A percentile compares a stretch with the other conserved stretches of the same genome.
Evolutionary conservation across 2,797 vertebrate genomes (phyloP).

Genomic region (Bryconaethiops microstoma): DNA sequence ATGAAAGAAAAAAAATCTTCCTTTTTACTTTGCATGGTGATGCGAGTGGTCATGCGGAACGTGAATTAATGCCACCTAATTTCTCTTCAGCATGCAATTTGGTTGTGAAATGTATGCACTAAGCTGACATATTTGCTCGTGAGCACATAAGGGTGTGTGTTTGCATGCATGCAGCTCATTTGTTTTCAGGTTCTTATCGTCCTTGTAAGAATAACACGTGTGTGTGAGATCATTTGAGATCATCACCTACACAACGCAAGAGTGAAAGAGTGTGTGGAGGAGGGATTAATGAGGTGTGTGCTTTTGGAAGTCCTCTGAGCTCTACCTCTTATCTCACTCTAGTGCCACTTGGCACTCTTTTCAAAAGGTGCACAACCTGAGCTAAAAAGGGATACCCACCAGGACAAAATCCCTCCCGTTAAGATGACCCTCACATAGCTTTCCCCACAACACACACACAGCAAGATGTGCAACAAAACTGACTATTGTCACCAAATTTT

Average conservation of each 20-base stretch:
- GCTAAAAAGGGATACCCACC: neutral
- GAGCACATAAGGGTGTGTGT: neutral
- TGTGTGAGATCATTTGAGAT: neutral
- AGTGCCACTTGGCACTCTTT: slow-evolving; percentile 17
- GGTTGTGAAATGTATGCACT: neutral
- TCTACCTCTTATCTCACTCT: slow-evolving; percentile 12
- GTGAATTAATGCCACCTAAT: neutral
- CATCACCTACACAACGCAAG: neutral
- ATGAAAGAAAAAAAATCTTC: neutral
- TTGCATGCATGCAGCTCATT: neutral
- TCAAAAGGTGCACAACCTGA: slow-evolving; percentile 10
- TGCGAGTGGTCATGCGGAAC: neutral
- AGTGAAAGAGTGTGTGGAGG: neutral
- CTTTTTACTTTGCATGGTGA: neutral
- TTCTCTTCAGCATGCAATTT: neutral
- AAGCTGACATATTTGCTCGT: slow-evolving; percentile 2
- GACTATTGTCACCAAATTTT: neutral
- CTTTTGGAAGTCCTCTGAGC: slow-evolving; percentile 26
- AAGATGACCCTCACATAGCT: neutral
- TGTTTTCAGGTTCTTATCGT: neutral
- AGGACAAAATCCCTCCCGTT: slow-evolving; percentile 2
- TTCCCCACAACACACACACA: neutral
- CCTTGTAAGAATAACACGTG: neutral
- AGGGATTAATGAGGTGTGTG: slow-evolving; percentile 33
- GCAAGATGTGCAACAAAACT: neutral